phyloP scores from a whole-genome alignment of 1,140 invertebrate genomes.

The Glossosoma conforme region DNA sequence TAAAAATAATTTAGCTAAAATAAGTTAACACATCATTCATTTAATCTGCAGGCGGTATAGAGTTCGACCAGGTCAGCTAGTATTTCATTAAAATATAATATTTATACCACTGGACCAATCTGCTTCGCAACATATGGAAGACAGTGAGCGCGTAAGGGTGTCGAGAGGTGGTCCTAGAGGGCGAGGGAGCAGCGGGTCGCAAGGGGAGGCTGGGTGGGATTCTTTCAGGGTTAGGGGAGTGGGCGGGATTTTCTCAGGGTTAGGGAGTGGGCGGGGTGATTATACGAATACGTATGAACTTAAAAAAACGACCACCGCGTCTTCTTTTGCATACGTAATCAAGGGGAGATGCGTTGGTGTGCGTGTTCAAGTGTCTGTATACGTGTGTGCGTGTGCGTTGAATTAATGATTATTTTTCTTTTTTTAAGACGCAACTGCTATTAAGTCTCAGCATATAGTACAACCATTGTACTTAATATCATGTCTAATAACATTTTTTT shows the following conservation, averaged over 20 bases:
- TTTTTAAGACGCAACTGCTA: background rate
- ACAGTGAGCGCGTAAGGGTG: background rate
- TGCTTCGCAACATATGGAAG: slow-evolving; percentile 9
- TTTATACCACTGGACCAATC: slow-evolving; percentile 10
- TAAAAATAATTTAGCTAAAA: too few species aligned
- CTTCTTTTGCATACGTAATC: slow-evolving; percentile 29
- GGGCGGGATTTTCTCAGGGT: background rate
- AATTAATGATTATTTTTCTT: background rate
- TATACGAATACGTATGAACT: slow-evolving; percentile 28
- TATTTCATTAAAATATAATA: too few species aligned
- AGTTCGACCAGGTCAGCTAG: too few species aligned
- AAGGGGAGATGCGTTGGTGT: slow-evolving; percentile 17
- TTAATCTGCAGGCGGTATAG: too few species aligned
- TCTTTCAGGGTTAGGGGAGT: background rate
- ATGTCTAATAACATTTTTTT: too few species aligned
- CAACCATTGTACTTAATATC: too few species aligned
- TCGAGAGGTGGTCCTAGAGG: too few species aligned
- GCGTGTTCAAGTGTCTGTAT: slow-evolving; percentile 3
- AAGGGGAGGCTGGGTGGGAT: background rate
- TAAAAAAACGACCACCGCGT: slow-evolving; percentile 27
- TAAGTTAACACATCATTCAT: too few species aligned
- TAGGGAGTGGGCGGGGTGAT: slow-evolving; percentile 12
- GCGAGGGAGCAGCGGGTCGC: background rate
- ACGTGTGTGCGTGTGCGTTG: background rate
- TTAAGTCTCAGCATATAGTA: too few species aligned